Evolutionary conservation across 2,113 vertebrate genomes (phyloP).

Genomic region (Anguilla rostrata): DNA sequence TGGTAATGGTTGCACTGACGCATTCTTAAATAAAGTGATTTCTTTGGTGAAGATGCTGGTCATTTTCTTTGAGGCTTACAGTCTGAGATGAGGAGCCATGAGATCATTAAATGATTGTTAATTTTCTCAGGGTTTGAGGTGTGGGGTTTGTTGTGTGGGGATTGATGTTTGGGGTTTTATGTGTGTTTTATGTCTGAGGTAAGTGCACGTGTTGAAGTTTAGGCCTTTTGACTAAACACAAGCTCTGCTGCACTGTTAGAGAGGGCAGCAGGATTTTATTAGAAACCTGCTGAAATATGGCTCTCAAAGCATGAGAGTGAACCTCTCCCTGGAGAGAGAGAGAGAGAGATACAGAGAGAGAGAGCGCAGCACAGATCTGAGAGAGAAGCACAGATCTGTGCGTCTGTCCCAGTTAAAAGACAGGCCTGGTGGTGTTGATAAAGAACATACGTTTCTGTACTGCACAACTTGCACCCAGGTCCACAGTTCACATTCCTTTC

Average conservation of each 20-base stretch:
- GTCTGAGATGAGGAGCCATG: background rate
- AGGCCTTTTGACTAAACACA: background rate
- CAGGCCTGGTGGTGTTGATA: background rate
- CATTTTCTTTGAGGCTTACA: background rate
- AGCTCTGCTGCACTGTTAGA: too few relatives aligned
- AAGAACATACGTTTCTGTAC: background rate
- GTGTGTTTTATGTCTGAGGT: background rate
- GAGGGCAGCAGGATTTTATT: too few relatives aligned
- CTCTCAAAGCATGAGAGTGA: too few relatives aligned
- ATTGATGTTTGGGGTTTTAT: background rate
- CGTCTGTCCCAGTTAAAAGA: background rate
- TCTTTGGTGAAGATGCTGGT: constrained; percentile 63
- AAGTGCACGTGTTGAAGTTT: background rate
- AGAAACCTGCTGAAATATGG: too few relatives aligned
- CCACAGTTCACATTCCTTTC: background rate
- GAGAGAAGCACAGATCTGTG: too few relatives aligned
- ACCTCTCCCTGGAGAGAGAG: too few relatives aligned
- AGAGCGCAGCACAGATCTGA: too few relatives aligned
- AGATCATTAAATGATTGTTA: background rate
- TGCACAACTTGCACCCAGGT: background rate
- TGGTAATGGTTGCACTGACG: constrained; percentile 70
- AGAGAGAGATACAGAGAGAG: too few relatives aligned
- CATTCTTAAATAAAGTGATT: constrained; percentile 74
- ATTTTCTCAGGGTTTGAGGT: too few relatives aligned
- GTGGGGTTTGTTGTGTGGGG: background rate